Evolutionary conservation across 2,797 vertebrate genomes (phyloP).

Genomic region (Calcarius lapponicus): DNA sequence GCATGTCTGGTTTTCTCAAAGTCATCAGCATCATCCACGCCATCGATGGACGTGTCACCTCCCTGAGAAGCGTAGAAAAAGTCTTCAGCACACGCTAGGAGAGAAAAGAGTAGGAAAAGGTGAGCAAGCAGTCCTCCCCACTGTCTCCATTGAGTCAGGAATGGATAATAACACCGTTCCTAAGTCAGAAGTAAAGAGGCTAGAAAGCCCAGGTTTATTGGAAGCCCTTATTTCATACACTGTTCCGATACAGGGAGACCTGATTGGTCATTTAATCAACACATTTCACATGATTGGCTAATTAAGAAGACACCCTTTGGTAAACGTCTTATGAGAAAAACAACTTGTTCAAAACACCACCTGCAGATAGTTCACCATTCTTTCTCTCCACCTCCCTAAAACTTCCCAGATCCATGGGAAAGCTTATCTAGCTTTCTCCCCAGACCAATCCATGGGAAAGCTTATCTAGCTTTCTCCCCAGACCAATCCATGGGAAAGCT

Average conservation of each 20-base stretch:
- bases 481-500: neutral
- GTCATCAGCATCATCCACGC: conserved; percentile 87
- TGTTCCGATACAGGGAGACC: neutral
- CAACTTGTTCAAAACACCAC: neutral
- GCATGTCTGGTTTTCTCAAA: conserved; percentile 89
- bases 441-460: no score
- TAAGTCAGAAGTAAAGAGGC: neutral
- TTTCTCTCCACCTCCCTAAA: neutral
- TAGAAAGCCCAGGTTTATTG: neutral
- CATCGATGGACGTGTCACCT: conserved; percentile 85
- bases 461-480: no score
- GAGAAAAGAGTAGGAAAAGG: neutral
- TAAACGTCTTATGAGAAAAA: neutral
- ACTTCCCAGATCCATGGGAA: neutral
- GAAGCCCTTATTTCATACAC: neutral
- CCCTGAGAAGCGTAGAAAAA: conserved; percentile 89
- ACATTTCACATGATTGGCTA: neutral
- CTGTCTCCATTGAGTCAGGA: neutral
- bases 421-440: neutral
- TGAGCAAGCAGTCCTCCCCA: neutral
- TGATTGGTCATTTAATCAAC: neutral
- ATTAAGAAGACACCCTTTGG: neutral
- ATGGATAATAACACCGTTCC: neutral
- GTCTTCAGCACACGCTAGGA: conserved; percentile 86
- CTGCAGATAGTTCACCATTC: neutral